Evolutionary conservation across 2,113 vertebrate species (phyloP), one percentile per base, ranked within the genome.

Genomic region (Xenus cinereus): DNA sequence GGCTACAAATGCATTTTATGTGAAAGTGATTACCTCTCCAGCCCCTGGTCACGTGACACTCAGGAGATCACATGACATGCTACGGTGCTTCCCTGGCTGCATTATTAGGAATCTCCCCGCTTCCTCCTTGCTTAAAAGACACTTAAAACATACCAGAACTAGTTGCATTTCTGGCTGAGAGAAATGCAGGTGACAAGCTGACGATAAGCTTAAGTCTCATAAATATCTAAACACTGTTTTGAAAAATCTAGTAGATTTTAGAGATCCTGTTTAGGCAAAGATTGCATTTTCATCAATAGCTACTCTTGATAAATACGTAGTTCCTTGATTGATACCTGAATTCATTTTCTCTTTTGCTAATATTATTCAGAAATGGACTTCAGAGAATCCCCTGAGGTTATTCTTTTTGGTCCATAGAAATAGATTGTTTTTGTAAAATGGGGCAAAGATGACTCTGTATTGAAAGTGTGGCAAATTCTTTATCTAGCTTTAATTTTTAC

Each of bases 401-500:
- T 16, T 72, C 78, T 41, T 30, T 74, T 82, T 64, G 10, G 26
- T 39, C 26, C 27, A 41, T 19, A 79, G 35, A 62, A 85, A 54
- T 30, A 71, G 27, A 66, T 41, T 72, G 14, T 0, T 88, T 87
- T 77, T 88, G 21, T 41, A 86, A 59, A 69, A 78, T 18, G 17
- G 1, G 10, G 10, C 14, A 87, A 41, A 46, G 18, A 72, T 48
- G 20, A 26, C 10, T 53, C 10, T 67, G 23, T 46, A 77, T 27
- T 59, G 41, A 30, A 76, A 79, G 14, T 50, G 6, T 73, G 32
- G 46, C 21, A 79, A 87, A 82, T 63, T 93, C 51, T 89, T 75
- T 57, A 28, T 77, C 43, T 74, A 53, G 20, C n/a, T 95, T 96
- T 93, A 81, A 76, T 95, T 96, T 96, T 95, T 87, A 93, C 30